These are phyloP conservation scores for Atractosteus spatula DNA, from an alignment of 2,113 vertebrate genomes.

Conservation along the genomic window DNA sequence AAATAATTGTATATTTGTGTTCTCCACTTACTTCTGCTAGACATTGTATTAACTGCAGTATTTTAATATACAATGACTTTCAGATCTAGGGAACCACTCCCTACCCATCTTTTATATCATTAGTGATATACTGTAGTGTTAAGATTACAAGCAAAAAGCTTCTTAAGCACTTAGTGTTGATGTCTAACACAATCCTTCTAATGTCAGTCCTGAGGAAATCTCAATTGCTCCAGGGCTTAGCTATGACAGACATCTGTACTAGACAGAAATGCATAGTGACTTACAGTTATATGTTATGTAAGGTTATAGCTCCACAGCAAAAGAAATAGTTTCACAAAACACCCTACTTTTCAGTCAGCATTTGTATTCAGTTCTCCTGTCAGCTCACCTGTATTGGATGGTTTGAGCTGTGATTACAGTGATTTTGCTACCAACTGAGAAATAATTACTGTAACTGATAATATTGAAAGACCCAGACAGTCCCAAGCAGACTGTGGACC, in stretches of 20 bases:
- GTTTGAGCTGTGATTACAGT: neutral
- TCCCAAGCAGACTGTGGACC: neutral
- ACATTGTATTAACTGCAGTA: too few relatives aligned
- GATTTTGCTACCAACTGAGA: neutral
- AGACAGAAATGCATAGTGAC: neutral
- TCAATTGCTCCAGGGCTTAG: neutral
- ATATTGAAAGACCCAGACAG: neutral
- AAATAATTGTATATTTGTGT: too few relatives aligned
- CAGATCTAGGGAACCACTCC: too few relatives aligned
- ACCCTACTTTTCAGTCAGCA: neutral
- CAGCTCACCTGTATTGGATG: neutral
- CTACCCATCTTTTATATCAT: too few relatives aligned
- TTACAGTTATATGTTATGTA: too few relatives aligned
- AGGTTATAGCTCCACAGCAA: neutral
- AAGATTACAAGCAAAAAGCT: too few relatives aligned
- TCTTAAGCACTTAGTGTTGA: too few relatives aligned
- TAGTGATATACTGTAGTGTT: too few relatives aligned
- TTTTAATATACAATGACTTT: too few relatives aligned
- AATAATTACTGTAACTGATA: neutral
- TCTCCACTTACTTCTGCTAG: too few relatives aligned
- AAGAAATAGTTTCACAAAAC: neutral
- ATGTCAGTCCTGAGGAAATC: too few relatives aligned
- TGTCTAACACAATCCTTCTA: too few relatives aligned
- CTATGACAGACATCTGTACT: neutral
- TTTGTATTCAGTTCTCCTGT: neutral